Evolutionary conservation across 2,888 invertebrate genomes (phyloP).

Genomic region (Drosophila subquinaria): DNA sequence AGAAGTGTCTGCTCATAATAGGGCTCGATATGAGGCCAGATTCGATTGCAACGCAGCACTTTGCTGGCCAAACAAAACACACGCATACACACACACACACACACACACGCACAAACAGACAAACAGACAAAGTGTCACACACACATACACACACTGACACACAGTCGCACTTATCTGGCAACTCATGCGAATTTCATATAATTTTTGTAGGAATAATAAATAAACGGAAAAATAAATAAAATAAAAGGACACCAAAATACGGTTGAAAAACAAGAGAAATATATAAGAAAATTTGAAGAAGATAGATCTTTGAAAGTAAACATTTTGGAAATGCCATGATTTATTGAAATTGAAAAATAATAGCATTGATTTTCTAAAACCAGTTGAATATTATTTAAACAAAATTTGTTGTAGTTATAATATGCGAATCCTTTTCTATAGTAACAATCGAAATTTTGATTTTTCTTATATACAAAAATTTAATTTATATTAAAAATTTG

Average conservation of each 20-base stretch:
- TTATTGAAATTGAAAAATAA: not conserved
- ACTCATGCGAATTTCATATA: not conserved
- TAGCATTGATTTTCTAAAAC: too few species aligned
- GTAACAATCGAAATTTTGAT: too few species aligned
- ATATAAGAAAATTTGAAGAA: not conserved
- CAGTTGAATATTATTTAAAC: too few species aligned
- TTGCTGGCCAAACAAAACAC: conserved; percentile 64
- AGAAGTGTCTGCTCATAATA: conserved; percentile 40
- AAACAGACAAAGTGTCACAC: conserved; percentile 5
- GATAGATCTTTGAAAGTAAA: too few species aligned
- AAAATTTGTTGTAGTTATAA: too few species aligned
- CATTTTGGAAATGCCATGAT: not conserved
- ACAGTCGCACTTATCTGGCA: not conserved
- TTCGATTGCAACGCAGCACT: conserved; percentile 73
- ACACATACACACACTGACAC: conserved; percentile 19
- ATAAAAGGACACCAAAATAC: not conserved
- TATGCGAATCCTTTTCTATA: too few species aligned
- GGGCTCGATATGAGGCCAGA: conserved; percentile 43
- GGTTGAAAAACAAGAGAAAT: not conserved
- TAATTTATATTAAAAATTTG: too few species aligned
- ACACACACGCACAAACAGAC: conserved; percentile 5
- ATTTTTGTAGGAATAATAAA: not conserved
- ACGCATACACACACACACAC: conserved; percentile 21
- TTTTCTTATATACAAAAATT: too few species aligned
- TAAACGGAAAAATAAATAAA: not conserved